phyloP scores from a whole-genome alignment of 2,797 vertebrate genomes.

The Otolemur crassicaudatus region DNA sequence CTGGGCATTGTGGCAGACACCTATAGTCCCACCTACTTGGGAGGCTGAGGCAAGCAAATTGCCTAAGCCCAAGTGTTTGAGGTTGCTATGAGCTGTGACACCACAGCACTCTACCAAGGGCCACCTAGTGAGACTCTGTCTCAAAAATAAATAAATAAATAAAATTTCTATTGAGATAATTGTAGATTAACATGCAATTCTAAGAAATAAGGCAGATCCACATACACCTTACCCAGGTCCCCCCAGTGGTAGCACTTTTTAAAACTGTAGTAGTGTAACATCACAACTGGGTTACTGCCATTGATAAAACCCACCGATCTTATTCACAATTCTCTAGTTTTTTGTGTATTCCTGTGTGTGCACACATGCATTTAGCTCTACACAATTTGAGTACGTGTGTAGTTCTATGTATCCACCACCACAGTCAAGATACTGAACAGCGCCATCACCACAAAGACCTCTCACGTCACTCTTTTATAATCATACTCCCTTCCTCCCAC shows the following conservation, averaged over 20 bases:
- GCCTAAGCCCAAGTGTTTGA: too few species aligned
- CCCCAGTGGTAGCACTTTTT: background rate
- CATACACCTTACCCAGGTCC: background rate
- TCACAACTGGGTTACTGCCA: background rate
- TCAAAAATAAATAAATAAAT: background rate
- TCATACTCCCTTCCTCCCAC: background rate
- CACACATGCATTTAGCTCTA: background rate
- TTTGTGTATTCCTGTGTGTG: background rate
- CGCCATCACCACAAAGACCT: background rate
- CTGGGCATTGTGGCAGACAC: too few species aligned
- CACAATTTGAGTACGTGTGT: background rate
- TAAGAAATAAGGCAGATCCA: background rate
- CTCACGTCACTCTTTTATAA: background rate
- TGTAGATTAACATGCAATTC: background rate
- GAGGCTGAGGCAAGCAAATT: too few species aligned
- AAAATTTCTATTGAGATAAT: conserved; percentile 11
- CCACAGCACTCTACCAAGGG: too few species aligned
- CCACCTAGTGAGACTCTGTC: too few species aligned
- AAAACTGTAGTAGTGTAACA: conserved; percentile 8
- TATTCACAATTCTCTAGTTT: background rate
- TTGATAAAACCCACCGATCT: background rate
- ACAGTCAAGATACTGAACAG: background rate
- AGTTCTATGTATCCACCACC: background rate
- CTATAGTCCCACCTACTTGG: too few species aligned
- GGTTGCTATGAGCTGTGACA: too few species aligned